Base-by-base conservation (phyloP, 2,113 vertebrate species). In the Platichthys stellatus region DNA sequence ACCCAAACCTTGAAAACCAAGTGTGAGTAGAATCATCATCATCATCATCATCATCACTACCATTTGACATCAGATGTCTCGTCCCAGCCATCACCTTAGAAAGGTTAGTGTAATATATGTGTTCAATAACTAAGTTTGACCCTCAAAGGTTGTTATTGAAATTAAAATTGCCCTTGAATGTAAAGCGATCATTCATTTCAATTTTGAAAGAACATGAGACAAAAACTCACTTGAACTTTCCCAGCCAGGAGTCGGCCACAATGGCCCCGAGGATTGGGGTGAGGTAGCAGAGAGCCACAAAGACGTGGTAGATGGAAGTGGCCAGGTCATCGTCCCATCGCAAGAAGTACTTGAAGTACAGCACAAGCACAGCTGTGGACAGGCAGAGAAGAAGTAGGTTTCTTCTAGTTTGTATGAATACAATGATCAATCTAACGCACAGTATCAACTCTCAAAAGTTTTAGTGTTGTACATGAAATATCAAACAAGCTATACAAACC, bases 181-280 rank as follows among this genome's bases (percentile, higher is more conserved):
- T 12, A 43, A 43, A 43, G 11, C 40, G 40, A 54, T 4, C 51
- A 54, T n/a, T n/a, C 9, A 9, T n/a, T 4, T 23, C 5, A n/a
- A 24, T 13, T 24, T 23, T 11, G 12, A 53, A 53, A 8, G 51
- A 53, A 53, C 51, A 7, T 10, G 17, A 63, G 12, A 17, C 18
- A 21, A 53, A 0, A 9, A 95, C 97, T 95, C 89, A 99, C 98
- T 94, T 96, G 77, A 97, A 99, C 87, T 99, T 99, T 69, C 97
- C 98, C 71, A 99, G 94, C 96, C 96, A 99, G 2, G 98, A 98
- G 84, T 99, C 98, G 0, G 98, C 98, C 20, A 99, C 86, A 6
- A 98, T 88, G 1, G 97, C 98, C 45, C 98, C 97, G 0, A 99
- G 93, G 79, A 99, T 96, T 0, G 97, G 97, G 0, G 93, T 97